Evolutionary conservation across 2,888 invertebrate genomes (phyloP).

Genomic region (Polietes domitor): DNA sequence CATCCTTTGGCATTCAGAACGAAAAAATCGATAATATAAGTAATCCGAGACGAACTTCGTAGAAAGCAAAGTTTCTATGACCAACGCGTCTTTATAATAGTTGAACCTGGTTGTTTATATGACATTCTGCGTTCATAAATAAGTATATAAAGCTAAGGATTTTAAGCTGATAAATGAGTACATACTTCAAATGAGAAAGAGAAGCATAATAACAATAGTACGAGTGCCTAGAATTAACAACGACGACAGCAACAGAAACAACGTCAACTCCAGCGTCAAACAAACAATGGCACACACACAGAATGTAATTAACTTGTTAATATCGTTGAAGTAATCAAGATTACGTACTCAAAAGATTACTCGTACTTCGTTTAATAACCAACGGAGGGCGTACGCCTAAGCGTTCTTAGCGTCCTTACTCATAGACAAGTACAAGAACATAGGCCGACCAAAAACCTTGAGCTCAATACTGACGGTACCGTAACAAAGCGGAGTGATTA

Average conservation of each 20-base stretch:
- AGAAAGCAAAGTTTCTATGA: too few relatives aligned
- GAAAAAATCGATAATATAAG: too few relatives aligned
- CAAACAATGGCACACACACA: neutral
- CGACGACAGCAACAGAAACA: neutral
- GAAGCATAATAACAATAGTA: constrained; percentile 37
- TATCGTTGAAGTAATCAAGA: constrained; percentile 33
- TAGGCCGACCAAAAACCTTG: neutral
- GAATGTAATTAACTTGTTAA: constrained; percentile 64
- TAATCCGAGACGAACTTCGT: too few relatives aligned
- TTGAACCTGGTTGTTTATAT: too few relatives aligned
- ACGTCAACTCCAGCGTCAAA: constrained; percentile 32
- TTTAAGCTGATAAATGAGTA: constrained; percentile 54
- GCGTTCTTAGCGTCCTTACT: neutral
- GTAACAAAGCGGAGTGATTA: constrained; percentile 20
- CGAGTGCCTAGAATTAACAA: neutral
- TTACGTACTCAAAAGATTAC: constrained; percentile 3
- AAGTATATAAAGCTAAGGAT: constrained; percentile 8
- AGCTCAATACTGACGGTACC: constrained; percentile 19
- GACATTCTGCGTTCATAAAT: too few relatives aligned
- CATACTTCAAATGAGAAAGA: constrained; percentile 19
- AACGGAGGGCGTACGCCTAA: neutral
- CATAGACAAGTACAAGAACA: neutral
- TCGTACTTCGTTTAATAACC: constrained; percentile 9
- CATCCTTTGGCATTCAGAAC: too few relatives aligned
- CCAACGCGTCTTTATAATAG: too few relatives aligned